These are phyloP conservation scores for Helicorthomorpha holstii DNA, from an alignment of 1,140 invertebrate species.

Conservation along the genomic window DNA sequence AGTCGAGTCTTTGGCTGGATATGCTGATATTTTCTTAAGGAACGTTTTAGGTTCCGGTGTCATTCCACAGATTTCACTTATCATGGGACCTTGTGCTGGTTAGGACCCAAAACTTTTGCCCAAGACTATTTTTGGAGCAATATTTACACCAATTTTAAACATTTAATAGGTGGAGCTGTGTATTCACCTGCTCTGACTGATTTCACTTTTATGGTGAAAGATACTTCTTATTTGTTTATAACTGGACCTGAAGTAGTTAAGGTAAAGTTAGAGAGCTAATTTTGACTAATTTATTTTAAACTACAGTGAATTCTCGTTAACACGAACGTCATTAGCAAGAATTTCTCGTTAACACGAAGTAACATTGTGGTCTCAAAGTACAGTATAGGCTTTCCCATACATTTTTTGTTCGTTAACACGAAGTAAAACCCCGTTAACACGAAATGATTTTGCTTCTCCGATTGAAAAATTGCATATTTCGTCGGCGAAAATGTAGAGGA, in stretches of 20 bases:
- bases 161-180: constrained; percentile 41
- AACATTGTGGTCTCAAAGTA: too few relatives aligned
- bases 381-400: too few relatives aligned
- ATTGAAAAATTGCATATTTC: too few relatives aligned
- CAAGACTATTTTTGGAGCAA: too few relatives aligned
- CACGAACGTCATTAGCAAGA: too few relatives aligned
- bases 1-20: constrained; percentile 51
- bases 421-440: too few relatives aligned
- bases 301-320: too few relatives aligned
- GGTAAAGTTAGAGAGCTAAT: constrained; percentile 26
- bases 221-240: constrained; percentile 56
- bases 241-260: constrained; percentile 59
- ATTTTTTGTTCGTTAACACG: too few relatives aligned
- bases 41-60: constrained; percentile 55
- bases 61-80: constrained; percentile 49
- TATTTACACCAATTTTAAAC: neutral
- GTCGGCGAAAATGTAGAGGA: too few relatives aligned
- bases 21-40: constrained; percentile 52
- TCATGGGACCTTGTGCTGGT: constrained; percentile 55
- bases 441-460: too few relatives aligned
- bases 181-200: constrained; percentile 61
- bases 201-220: constrained; percentile 56
- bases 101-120: constrained; percentile 9
- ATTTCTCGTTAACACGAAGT: too few relatives aligned
- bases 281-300: too few relatives aligned